Evolutionary conservation across 2,113 vertebrate genomes (phyloP), one percentile per base, ranked within the genome.

Genomic region (Rhynchopsitta pachyrhyncha): DNA sequence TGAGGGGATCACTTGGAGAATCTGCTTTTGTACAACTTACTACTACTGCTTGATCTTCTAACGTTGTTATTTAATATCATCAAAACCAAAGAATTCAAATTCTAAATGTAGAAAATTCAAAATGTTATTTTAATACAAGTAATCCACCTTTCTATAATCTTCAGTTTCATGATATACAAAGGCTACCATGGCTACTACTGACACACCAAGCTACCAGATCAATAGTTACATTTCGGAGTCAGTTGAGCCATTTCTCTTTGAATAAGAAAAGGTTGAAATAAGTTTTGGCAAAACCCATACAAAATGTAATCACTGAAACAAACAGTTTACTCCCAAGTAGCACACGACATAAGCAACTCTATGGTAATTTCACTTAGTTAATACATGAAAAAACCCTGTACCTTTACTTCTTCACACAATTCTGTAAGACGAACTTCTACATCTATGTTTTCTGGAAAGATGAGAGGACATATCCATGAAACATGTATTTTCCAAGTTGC

Each of bases 361-460:
- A 55, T 8, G 84, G 4, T 46, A 73, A 93, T 47, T 91, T 91
- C 25, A 97, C n/a, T 81, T 84, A 68, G 44, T 91, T 81, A 66
- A 82, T 64, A 79, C 71, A 94, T 82, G 23, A n/a, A 81, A 90
- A 81, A 94, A 68, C 64, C 93, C 71, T 33, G 67, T 98, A 99
- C 99, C 99, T 99, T 99, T 73, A 99, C 98, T 98, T 99, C 99
- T 97, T 99, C 98, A 98, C 99, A 99, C 63, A 99, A 96, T 81
- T 99, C 99, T 88, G 98, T 84, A 62, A 99, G 98, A 86, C 99
- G 99, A 74, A 97, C 98, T 94, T 99, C 99, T 96, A 99, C 98
- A 97, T 99, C 99, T 71, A 99, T 98, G 98, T 99, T 98, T 97
- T 99, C 99, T 99, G 98, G 95, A 98, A 97, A 96, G 95, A 97